Percentiles rank a stretch among this genome's conserved stretches.
These are phyloP conservation scores for Ptychobarbus kaznakovi DNA, from an alignment of 2,797 vertebrate species.

Conservation along the genomic window DNA sequence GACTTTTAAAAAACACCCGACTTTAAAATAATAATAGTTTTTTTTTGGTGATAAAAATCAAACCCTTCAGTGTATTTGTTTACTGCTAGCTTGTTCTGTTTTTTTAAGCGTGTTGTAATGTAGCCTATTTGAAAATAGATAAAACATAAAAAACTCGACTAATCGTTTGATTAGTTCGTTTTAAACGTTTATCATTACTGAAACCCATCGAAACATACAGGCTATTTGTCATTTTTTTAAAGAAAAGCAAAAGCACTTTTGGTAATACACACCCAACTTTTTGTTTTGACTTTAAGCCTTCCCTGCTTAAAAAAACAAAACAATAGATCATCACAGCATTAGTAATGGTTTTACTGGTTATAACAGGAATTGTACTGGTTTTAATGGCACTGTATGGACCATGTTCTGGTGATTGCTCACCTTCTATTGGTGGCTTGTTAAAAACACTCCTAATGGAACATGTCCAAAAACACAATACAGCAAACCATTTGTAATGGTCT, in stretches of 20 bases:
- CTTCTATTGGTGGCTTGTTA: background rate
- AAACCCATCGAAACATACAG: background rate
- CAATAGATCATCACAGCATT: background rate
- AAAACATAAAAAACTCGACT: too few species aligned
- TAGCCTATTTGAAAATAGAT: too few species aligned
- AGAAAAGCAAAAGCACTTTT: too few species aligned
- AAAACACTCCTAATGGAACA: background rate
- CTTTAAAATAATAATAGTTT: too few species aligned
- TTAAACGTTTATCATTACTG: background rate
- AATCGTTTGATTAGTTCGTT: background rate
- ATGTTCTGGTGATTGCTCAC: background rate
- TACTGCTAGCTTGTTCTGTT: too few species aligned
- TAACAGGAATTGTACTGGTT: background rate
- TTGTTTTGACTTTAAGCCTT: slow-evolving; percentile 11
- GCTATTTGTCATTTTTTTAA: too few species aligned
- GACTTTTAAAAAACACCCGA: too few species aligned
- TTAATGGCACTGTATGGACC: too few species aligned
- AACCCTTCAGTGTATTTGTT: too few species aligned
- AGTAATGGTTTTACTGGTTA: background rate
- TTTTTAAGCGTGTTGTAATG: too few species aligned
- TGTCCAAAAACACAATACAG: background rate
- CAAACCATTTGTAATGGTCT: background rate
- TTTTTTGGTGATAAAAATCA: too few species aligned
- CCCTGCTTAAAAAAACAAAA: too few species aligned
- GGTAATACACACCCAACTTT: background rate